Evolutionary conservation across 2,888 invertebrate genomes (phyloP), one percentile per base, ranked within the genome.

Genomic region (Lampropteryx suffumata): DNA sequence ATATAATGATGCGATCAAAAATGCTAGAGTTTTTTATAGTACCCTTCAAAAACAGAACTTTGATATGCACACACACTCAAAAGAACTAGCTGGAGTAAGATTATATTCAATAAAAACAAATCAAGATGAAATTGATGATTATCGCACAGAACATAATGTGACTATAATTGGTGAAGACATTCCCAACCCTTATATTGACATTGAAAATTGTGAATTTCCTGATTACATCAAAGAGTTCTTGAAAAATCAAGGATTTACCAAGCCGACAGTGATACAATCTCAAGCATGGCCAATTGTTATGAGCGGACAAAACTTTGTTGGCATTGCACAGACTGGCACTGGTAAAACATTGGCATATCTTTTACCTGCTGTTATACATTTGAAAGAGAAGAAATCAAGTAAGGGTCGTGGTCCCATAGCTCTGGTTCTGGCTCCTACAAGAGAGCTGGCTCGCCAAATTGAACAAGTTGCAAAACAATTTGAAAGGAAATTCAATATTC

Each of bases 261-360:
- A 93, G 57, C 97, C 97, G 0, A 96, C 97, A 1, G 91, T 95
- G 1, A 96, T 97, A 67, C 97, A 97, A 77, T 93, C 95, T 2
- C 95, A 95, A 75, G 94, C 95, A 9, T 96, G 96, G 96, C 96
- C 97, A 3, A 94, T 96, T 62, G 94, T 95, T 33, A 89, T 96
- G 75, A 93, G 93, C 65, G 96, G 96, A 0, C 82, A 92, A 55
- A 96, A 97, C 74, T 92, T 96, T 90, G 96, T 97, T 59, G 96
- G 96, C 21, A 96, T 97, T 67, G 96, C 96, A 5, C 95, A 95
- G 80, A 95, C 95, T 12, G 95, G 95, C 28, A 95, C 95, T 24
- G 95, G 95, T 1, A 95, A 95, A 76, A 95, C 95, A 10, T 87
- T 95, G 26, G 94, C 94, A 71, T 96, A 94, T 74, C 93, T 94